Evolutionary conservation across 2,888 invertebrate species (phyloP).

Genomic region (Acrobasis consociella): DNA sequence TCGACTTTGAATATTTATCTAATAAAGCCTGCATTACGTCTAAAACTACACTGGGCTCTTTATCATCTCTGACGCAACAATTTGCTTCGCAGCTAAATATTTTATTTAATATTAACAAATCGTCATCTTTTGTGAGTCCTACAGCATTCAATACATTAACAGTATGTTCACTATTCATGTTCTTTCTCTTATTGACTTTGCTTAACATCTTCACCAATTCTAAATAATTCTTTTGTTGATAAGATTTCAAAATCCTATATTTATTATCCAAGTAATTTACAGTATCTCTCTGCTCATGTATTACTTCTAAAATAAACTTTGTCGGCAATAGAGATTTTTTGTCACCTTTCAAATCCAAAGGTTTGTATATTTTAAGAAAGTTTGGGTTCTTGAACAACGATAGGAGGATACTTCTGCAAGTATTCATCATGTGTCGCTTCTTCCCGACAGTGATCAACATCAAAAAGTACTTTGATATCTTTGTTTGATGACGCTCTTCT

Average conservation of each 20-base stretch:
- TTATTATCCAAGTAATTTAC: conserved; percentile 58
- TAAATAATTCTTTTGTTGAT: conserved; percentile 78
- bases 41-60: conserved; percentile 75
- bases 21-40: conserved; percentile 75
- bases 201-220: conserved; percentile 71
- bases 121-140: conserved; percentile 66
- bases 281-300: conserved; percentile 54
- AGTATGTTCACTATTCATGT: conserved; percentile 58
- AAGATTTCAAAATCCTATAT: conserved; percentile 69
- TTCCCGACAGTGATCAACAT: conserved; percentile 57
- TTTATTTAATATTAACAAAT: conserved; percentile 64
- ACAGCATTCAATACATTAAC: conserved; percentile 67
- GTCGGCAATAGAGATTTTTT: conserved; percentile 55
- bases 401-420: conserved; percentile 57
- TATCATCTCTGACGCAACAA: conserved; percentile 70
- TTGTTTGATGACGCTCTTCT: conserved; percentile 48
- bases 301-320: conserved; percentile 58
- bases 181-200: conserved; percentile 69
- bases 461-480: conserved; percentile 56
- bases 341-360: conserved; percentile 58
- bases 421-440: conserved; percentile 55
- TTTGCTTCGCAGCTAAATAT: conserved; percentile 58
- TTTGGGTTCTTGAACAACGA: conserved; percentile 67
- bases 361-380: conserved; percentile 64
- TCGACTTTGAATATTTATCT: conserved; percentile 67